Conservation (phyloP, 2,797 vertebrate species). For the Neosilurus hyrtlii region DNA sequence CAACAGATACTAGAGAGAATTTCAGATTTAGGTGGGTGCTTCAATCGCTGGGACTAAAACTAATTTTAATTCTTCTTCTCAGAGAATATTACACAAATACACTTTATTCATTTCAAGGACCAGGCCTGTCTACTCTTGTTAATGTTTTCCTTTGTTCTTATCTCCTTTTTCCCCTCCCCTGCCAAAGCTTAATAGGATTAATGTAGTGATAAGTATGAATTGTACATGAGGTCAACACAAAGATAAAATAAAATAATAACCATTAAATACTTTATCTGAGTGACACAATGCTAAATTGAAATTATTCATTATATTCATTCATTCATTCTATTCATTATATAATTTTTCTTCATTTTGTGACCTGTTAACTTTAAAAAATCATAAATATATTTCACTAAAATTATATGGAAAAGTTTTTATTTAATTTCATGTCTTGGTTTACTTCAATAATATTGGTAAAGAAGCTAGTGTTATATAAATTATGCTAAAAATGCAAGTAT, state of each 20-base stretch:
- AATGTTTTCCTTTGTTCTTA: background rate
- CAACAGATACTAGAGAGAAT: background rate
- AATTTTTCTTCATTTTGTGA: too few relatives aligned
- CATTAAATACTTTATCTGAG: background rate
- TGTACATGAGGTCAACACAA: background rate
- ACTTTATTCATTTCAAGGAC: background rate
- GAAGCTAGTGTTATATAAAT: background rate
- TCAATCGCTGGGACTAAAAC: background rate
- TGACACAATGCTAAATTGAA: background rate
- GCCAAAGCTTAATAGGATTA: slow-evolving; percentile 28
- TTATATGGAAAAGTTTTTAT: background rate
- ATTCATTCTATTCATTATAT: too few relatives aligned
- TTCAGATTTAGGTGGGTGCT: slow-evolving; percentile 25
- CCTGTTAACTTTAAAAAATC: background rate
- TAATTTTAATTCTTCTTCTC: slow-evolving; percentile 42
- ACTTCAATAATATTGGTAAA: too few relatives aligned
- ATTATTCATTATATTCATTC: background rate
- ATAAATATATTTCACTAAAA: background rate
- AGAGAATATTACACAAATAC: slow-evolving; percentile 21
- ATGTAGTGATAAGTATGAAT: slow-evolving; percentile 33
- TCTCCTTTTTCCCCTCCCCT: background rate
- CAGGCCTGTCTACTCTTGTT: background rate
- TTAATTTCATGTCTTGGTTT: too few relatives aligned
- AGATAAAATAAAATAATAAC: background rate
- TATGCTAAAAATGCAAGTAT: background rate